Percentiles rank a stretch among this genome's conserved stretches.
These are phyloP conservation scores for Microtus montanus DNA, from an alignment of 2,113 vertebrate genomes.

Conservation along the genomic window DNA sequence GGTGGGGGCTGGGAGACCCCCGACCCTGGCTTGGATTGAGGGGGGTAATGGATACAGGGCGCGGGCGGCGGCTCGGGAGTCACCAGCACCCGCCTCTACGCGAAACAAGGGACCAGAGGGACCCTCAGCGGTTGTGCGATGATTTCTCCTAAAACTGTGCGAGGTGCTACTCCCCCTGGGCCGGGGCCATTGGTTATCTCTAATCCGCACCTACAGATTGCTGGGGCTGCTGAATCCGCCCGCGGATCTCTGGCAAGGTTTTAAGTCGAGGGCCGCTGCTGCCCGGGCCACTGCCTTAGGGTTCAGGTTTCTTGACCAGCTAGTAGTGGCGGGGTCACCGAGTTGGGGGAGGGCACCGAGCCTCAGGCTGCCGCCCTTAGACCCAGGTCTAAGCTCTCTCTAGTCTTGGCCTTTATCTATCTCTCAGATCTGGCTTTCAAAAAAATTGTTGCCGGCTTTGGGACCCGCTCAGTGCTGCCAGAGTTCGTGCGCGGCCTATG, in stretches of 20 bases:
- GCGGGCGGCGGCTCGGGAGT: neutral
- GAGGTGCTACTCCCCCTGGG: neutral
- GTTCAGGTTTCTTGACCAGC: constrained; percentile 59
- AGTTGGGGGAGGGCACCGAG: constrained; percentile 63
- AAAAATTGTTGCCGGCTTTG: neutral
- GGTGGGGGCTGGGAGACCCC: neutral
- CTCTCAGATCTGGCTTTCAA: neutral
- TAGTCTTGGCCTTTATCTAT: neutral
- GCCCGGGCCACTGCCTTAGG: constrained; percentile 16
- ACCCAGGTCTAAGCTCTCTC: neutral
- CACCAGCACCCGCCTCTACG: neutral
- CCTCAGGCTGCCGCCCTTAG: constrained; percentile 49
- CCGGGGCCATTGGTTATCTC: neutral
- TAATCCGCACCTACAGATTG: neutral
- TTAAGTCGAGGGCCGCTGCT: neutral
- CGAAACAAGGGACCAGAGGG: neutral
- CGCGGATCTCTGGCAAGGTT: neutral
- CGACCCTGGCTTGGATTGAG: neutral
- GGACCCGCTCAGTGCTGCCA: neutral
- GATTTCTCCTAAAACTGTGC: neutral
- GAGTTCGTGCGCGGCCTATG: neutral
- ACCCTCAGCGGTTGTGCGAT: too few species aligned
- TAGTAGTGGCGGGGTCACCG: constrained; percentile 72
- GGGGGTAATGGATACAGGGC: neutral
- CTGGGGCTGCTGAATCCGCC: neutral